These are phyloP conservation scores for Leptinotarsa tumamoca DNA, from an alignment of 2,888 invertebrate genomes.

Conservation along the genomic window DNA sequence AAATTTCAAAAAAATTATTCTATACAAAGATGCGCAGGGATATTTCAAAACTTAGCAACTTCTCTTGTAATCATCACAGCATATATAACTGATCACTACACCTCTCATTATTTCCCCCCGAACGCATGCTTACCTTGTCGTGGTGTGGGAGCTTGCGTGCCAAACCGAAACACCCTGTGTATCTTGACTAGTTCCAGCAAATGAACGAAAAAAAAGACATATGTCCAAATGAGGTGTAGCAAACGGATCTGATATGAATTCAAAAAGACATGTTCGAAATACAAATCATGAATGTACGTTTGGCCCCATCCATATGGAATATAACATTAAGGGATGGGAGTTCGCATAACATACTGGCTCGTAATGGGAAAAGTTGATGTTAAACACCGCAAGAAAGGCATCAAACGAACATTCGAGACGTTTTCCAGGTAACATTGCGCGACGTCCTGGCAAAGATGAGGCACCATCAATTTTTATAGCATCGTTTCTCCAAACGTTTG, in stretches of 20 bases:
- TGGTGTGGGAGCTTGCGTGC: no score
- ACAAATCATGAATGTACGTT: constrained; percentile 7
- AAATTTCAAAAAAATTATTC: no score
- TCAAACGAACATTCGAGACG: constrained; percentile 46
- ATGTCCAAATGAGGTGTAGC: background rate
- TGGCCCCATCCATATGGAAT: constrained; percentile 14
- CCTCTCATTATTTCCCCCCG: no score
- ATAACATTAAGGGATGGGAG: constrained; percentile 27
- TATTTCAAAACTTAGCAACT: no score
- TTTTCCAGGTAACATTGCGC: constrained; percentile 47
- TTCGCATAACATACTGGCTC: constrained; percentile 21
- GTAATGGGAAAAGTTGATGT: constrained; percentile 34
- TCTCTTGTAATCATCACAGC: no score
- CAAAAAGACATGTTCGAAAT: constrained; percentile 11
- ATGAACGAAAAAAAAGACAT: background rate
- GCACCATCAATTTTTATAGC: constrained; percentile 53
- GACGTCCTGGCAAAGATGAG: constrained; percentile 44
- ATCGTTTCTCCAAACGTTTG: constrained; percentile 50
- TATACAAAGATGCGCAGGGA: no score
- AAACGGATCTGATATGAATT: background rate
- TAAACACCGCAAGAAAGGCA: constrained; percentile 39
- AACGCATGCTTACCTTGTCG: no score
- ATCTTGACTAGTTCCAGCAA: no score
- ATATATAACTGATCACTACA: no score
- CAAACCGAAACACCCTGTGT: no score